Base-by-base conservation (phyloP, 2,888 invertebrate genomes). In the Exephanes ischioxanthus region DNA sequence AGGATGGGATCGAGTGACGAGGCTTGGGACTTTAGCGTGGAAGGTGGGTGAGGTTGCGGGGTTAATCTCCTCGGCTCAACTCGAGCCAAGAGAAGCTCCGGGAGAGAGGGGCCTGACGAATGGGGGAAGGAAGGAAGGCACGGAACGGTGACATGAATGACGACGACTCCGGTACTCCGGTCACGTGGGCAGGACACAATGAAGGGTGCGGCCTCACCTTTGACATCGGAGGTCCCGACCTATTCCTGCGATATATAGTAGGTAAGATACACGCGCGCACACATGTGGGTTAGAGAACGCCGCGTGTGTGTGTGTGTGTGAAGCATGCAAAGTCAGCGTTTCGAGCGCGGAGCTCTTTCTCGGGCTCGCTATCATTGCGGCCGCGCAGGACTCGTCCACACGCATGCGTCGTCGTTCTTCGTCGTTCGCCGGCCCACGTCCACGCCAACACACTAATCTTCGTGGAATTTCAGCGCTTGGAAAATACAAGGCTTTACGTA, bases 161-260 rank as follows among this genome's bases (percentile, higher is more conserved):
- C 91, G 92, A 90, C 89, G 91, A 88, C 89, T 88, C 90, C 61
- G 66, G 89, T 87, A 89, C 89, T 89, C 86, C 85, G 89, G 88
- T 93, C 93, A 92, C 92, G 93, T 93, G 93, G 93, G 93, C 90
- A 91, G 92, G 92, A 91, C 90, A 93, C 93, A 93, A 93, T 93
- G 92, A 92, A 91, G 93, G 93, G 93, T 92, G 93, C 93, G 93
- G 93, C 93, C 86, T 93, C 91, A 93, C 93, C 93, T 93, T 90
- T 93, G 93, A 93, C 93, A 92, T 91, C 88, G 83, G 81, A 87
- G 93, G 92, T 93, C 92, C 84, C 88, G 92, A 93, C 92, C 93
- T 92, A 90, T 89, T 86, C 84, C 80, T 61, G 67, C 67, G 61
- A 80, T 72, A 68, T 80, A 80, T 72, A 55, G 71, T 53, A 37